phyloP scores from a whole-genome alignment of 2,888 invertebrate species.

The Rhogogaster chlorosoma region DNA sequence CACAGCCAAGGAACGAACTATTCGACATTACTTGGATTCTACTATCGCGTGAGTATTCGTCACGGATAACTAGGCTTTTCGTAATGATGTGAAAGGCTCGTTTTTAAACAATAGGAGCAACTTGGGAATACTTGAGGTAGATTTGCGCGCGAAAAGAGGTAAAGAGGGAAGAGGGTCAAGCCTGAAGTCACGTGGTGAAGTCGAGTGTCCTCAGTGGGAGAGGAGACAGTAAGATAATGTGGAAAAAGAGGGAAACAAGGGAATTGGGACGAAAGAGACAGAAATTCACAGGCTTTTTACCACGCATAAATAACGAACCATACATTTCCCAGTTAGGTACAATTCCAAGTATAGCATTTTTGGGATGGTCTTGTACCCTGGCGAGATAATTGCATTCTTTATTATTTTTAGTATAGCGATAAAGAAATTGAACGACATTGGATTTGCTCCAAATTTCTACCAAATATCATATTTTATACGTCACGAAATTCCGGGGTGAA shows the following conservation, averaged over 20 bases:
- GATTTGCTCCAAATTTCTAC: neutral
- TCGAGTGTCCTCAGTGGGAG: neutral
- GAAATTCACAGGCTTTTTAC: neutral
- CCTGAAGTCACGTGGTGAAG: conserved; percentile 30
- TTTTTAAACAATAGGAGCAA: neutral
- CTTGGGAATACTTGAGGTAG: neutral
- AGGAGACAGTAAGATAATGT: neutral
- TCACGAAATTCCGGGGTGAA: neutral
- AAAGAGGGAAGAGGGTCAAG: conserved; percentile 48
- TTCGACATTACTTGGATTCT: neutral
- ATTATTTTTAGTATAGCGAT: neutral
- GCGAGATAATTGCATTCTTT: neutral
- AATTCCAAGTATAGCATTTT: conserved; percentile 46
- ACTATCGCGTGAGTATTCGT: conserved; percentile 31
- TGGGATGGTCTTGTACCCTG: conserved; percentile 37
- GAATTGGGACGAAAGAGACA: neutral
- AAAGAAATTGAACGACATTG: neutral
- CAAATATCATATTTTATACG: neutral
- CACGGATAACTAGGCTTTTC: neutral
- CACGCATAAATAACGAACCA: neutral
- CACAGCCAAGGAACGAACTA: neutral
- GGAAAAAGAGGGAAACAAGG: neutral
- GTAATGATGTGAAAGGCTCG: neutral
- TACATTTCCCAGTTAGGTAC: neutral
- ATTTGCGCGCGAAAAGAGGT: conserved; percentile 48